Base-by-base conservation (phyloP, 2,888 invertebrate species). In the Agrotis puta region DNA sequence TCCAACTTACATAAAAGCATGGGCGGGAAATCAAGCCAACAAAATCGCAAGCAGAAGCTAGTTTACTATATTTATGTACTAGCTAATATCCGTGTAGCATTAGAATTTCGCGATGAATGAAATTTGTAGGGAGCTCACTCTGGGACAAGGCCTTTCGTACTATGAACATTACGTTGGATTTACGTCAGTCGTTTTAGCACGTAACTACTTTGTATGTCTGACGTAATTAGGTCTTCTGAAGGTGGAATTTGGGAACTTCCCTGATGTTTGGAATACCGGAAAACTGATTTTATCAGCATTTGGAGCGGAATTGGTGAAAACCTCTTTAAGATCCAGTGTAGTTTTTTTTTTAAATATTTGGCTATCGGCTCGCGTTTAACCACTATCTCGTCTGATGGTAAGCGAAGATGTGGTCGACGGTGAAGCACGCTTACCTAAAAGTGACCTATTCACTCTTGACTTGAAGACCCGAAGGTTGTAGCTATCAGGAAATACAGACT, bases 121-220 rank as follows among this genome's bases (percentile, higher is more conserved):
- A 68, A 53, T 50, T 50, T 48, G n/a, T 54, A 53, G 45, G 39
- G 16, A 51, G 20, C 2, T 53, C 48, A 45, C 2, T 53, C 48
- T 33, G 7, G 33, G 54, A 27, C 74, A 77, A 74, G 74, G 70
- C 13, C 59, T 77, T 45, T 13, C 3, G 53, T 50, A 74, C 77
- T 70, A 74, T 14, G 56, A 22, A 47, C 7, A 11, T 27, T 47
- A 77, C 58, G 50, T 16, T 5, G 39, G 47, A 57, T n/a, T 69
- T 70, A 59, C 76, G 67, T 54, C 64, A 18, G 16, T 47, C 47
- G 13, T 24, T 75, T 45, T 11, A 20, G 16, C 50, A 11, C 5
- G 18, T 45, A 24, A 27, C n/a, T 22, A 7, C 18, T 22, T 27
- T n/a, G n/a, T 24, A 33, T 9, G n/a, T 14, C 18, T 74, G 51